phyloP scores from a whole-genome alignment of 2,113 vertebrate species.

The Sprattus sprattus region DNA sequence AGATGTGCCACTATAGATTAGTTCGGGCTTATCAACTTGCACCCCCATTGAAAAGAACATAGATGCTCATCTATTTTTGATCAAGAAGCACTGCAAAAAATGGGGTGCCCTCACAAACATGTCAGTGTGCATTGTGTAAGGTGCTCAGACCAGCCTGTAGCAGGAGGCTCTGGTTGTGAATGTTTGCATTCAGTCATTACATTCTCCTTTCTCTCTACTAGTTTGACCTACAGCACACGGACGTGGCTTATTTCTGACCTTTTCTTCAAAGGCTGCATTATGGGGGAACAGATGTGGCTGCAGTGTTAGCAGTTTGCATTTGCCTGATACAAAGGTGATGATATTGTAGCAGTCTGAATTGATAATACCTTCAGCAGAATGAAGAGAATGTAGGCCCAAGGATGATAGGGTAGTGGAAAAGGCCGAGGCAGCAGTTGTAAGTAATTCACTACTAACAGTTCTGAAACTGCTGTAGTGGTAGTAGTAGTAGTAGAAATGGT shows the following conservation, averaged over 20 bases:
- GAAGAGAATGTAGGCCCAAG: neutral
- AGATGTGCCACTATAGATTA: neutral
- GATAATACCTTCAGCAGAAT: neutral
- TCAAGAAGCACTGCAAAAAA: neutral
- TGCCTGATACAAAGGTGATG: neutral
- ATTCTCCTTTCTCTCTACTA: neutral
- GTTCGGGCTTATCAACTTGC: neutral
- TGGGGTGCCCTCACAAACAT: neutral
- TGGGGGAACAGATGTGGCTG: neutral
- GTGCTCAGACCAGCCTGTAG: neutral
- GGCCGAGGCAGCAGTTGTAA: neutral
- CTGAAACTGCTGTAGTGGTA: too few species aligned
- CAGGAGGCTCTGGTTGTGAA: neutral
- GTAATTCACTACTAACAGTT: too few species aligned
- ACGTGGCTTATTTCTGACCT: slow-evolving; percentile 6
- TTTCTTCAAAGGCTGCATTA: slow-evolving; percentile 17
- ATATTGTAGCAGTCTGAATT: neutral
- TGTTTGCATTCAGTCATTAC: slow-evolving; percentile 1
- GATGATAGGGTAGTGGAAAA: neutral
- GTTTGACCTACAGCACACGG: neutral
- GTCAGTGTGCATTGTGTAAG: neutral
- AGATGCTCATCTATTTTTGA: neutral
- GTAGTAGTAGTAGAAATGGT: neutral
- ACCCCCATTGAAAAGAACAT: neutral
- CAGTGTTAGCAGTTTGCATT: slow-evolving; percentile 8